Evolutionary conservation across 2,113 vertebrate genomes (phyloP), one percentile per base, ranked within the genome.

Genomic region (Tympanuchus pallidicinctus): DNA sequence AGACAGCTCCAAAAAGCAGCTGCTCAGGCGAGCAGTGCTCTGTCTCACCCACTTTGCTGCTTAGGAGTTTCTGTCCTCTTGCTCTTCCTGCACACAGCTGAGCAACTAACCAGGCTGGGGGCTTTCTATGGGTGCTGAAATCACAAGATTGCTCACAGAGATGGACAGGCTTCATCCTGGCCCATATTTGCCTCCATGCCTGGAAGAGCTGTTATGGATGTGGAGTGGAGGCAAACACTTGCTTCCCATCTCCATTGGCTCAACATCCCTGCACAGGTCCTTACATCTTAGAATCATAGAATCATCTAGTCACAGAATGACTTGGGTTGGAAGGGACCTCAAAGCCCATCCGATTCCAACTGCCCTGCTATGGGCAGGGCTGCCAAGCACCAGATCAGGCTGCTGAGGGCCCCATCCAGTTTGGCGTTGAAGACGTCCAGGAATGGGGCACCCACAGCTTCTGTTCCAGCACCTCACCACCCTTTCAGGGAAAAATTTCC

Each of bases 1-100:
- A 88, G 88, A 92, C 79, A 82, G 85, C 88, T 83, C 91, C 90
- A 75, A 86, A 95, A 95, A 88, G 93, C 93, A 95, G 96, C 91
- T 91, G 93, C 91, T 83, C 59, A 92, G 73, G 45, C 52, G 50
- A 89, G 72, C 5, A 9, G 1, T 1, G 21, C 40, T 88, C 43
- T 48, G 67, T 40, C 12, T 38, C 9, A 5, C 43, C 78, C n/a
- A 5, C 2, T 14, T 70, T 89, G 80, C 40, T 61, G 59, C 70
- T 6, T 3, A 45, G 70, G n/a, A 50, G 47, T 65, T n/a, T 45
- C 81, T 1, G 22, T 45, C 17, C 22, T n/a, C 16, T 0, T 2
- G 15, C 30, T 4, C 24, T 12, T 59, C 17, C 56, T 59, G 52
- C 24, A 3, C 61, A 3, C 73, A 19, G 59, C 82, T 81, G 25